Evolutionary conservation across 1,140 invertebrate genomes (phyloP), one percentile per base, ranked within the genome.

Genomic region (Drosophila serrata): DNA sequence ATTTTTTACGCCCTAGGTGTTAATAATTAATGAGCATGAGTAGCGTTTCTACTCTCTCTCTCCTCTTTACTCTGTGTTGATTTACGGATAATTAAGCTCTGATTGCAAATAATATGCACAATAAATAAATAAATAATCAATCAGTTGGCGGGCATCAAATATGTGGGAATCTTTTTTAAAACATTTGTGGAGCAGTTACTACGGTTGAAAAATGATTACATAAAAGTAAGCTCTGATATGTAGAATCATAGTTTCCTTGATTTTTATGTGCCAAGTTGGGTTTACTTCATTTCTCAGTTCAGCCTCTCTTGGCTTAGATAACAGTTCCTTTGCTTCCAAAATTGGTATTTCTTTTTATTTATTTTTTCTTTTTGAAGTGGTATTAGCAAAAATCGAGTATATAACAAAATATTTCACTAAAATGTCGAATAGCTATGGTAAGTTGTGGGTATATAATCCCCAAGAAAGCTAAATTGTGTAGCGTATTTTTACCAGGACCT

Each of bases 1-100:
- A 68, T 82, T 74, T 73, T 88, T 90, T 72, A 72, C 85, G 85
- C 85, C 81, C 62, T 78, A 68, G 84, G 84, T 84, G 84, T 75
- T 81, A 88, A 88, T 88, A 74, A 77, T 82, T 70, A 74, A 80
- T 77, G 68, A 74, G 49, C 45, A 42, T 86, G 70, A 65, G 82
- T 63, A 40, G 59, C 57, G 45, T 37, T 73, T 56, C 29, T 39
- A 19, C 39, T 55, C 15, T 19, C 19, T 19, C 19, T 13, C 27
- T 12, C 31, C 64, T n/a, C 35, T 17, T 8, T 19, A 4, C 24
- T 31, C 57, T 31, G 13, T 59, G 49, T 56, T 58, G 46, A 70
- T 68, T 48, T 56, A 53, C 42, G 43, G 58, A 67, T 81, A 85
- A 85, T 85, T 81, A 69, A 64, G 40, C 61, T 53, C 61, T 53